These are phyloP conservation scores for Campylomormyrus tamandua DNA, from an alignment of 2,113 vertebrate species.

Conservation along the genomic window DNA sequence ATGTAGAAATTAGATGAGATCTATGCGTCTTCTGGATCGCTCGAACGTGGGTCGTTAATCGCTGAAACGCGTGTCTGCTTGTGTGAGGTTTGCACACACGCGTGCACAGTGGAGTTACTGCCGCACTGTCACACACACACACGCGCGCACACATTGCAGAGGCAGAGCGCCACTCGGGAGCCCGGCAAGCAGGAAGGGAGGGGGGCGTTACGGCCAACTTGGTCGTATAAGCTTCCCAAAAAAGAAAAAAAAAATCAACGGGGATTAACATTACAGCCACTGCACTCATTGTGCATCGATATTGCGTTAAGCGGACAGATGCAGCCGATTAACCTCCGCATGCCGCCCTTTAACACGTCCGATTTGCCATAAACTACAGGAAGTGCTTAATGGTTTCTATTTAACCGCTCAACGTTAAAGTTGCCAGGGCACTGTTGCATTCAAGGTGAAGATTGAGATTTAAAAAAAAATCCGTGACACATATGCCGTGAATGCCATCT, in stretches of 20 bases:
- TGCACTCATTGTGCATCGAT: not conserved
- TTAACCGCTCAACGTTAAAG: constrained; percentile 22
- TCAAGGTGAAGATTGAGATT: constrained; percentile 34
- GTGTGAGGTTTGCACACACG: constrained; percentile 14
- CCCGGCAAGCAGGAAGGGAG: not conserved
- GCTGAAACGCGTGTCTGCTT: constrained; percentile 30
- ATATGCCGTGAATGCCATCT: not conserved
- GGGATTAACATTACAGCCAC: not conserved
- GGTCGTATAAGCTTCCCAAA: not conserved
- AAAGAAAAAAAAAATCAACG: not conserved
- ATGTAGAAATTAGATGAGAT: constrained; percentile 36
- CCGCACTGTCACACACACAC: constrained; percentile 38
- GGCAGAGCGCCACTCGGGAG: constrained; percentile 5
- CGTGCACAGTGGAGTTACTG: constrained; percentile 39
- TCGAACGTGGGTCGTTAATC: constrained; percentile 25
- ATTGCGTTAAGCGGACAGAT: not conserved
- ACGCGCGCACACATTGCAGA: constrained; percentile 17
- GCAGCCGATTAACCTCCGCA: not conserved
- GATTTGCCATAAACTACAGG: not conserved
- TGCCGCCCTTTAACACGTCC: not conserved
- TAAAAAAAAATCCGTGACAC: not conserved
- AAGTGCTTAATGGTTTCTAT: not conserved
- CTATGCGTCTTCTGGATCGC: not conserved
- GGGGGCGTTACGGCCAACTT: constrained; percentile 5
- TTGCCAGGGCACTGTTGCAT: constrained; percentile 38